A percentile compares a stretch with the other conserved stretches of the same genome.
phyloP scores from a whole-genome alignment of 53 echinoderm and acorn worm genomes.

The Holothuria leucospilota region DNA sequence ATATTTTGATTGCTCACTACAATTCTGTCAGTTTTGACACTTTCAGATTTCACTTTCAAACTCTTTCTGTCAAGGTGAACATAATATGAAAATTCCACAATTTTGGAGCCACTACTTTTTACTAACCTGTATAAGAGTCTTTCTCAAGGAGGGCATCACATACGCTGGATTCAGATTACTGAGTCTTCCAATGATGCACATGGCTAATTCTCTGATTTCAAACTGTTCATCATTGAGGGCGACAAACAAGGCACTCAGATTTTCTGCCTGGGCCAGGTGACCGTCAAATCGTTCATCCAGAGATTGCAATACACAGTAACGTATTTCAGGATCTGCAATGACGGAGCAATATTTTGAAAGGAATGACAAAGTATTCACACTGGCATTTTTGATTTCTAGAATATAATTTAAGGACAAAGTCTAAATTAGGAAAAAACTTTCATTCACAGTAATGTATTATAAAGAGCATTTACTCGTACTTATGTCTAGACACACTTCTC shows the following conservation, averaged over 20 bases:
- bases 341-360: not conserved
- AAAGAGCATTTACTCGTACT: no score
- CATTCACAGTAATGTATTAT: no score
- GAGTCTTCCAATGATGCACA: constrained; percentile 96
- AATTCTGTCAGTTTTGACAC: no score
- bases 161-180: constrained; percentile 97
- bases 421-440: no score
- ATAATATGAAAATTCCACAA: no score
- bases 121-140: constrained; percentile 94
- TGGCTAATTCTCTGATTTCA: constrained; percentile 97
- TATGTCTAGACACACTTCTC: no score
- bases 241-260: constrained; percentile 93
- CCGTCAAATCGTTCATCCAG: constrained; percentile 97
- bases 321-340: constrained; percentile 87
- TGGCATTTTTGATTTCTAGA: no score
- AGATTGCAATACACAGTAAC: constrained; percentile 93
- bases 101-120: no score
- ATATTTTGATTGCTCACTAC: no score
- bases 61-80: no score
- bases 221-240: constrained; percentile 94
- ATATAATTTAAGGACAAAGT: no score
- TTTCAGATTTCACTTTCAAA: no score
- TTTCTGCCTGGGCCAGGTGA: constrained; percentile 97
- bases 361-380: not conserved
- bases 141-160: constrained; percentile 95